Base-by-base conservation (phyloP, 2,113 vertebrate genomes). In the Tamias sibiricus region DNA sequence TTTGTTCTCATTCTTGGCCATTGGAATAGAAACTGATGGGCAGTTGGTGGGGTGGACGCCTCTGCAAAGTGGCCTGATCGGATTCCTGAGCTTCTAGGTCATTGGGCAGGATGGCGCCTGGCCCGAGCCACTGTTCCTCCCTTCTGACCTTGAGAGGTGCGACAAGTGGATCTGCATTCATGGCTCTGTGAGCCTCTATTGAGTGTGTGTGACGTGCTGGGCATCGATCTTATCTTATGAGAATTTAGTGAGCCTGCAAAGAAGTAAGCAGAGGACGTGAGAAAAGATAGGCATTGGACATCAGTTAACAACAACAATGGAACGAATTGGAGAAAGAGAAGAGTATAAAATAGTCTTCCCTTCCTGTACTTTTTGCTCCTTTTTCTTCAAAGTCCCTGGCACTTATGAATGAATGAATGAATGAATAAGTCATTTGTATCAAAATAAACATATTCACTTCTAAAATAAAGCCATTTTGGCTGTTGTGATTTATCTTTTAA, bases 1-100 rank as follows among this genome's bases (percentile, higher is more conserved):
- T 96, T 97, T 96, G 93, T 97, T 91, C 80, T 96, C 11, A 2
- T 72, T 96, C 82, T 86, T 86, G 96, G 90, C 76, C 5, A 5
- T 71, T 49, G 30, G 96, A 76, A 94, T 69, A 76, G 95, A 96
- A 95, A 79, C 85, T 2, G 86, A 95, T 72, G 88, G 94, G 88
- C 95, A 72, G 52, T 90, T 40, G 69, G 92, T 87, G 91, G 83
- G 14, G 68, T 85, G 86, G 82, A 54, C 20, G 72, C 47, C 75
- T 74, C 69, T 72, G 84, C 80, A 79, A 89, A 96, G 93, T 84
- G 94, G 95, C 81, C 92, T 75, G 97, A 97, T 97, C 95, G 44
- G 91, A 94, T 88, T 96, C 97, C 97, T 94, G 91, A 80, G 89
- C 82, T 85, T 93, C 88, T 88, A 96, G 92, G 95, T 96, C 91